These are phyloP conservation scores for Phymastichus coffea DNA, from an alignment of 1,140 invertebrate genomes.

Conservation along the genomic window DNA sequence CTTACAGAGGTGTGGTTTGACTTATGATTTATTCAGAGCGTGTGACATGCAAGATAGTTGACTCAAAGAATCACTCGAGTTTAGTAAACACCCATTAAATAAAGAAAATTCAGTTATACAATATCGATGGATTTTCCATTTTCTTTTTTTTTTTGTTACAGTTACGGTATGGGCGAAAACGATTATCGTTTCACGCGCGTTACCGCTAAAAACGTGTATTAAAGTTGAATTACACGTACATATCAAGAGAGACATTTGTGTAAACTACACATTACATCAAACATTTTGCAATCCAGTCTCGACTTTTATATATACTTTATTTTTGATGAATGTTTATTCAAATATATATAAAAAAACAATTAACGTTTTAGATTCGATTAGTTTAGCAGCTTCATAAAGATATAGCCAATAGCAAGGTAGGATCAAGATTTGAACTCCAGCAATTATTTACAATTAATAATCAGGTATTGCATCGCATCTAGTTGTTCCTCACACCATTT, in stretches of 20 bases:
- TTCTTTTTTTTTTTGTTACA: conserved; percentile 26
- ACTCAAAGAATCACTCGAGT: conserved; percentile 32
- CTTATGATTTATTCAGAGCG: conserved; percentile 2
- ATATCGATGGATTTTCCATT: conserved; percentile 47
- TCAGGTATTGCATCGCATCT: conserved; percentile 29
- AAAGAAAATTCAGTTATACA: conserved; percentile 57
- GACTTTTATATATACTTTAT: conserved; percentile 18
- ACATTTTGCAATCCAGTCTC: conserved; percentile 34
- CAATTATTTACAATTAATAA: conserved; percentile 54
- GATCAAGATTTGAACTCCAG: conserved; percentile 53
- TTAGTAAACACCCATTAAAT: conserved; percentile 58
- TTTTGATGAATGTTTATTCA: conserved; percentile 23
- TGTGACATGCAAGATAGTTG: conserved; percentile 13
- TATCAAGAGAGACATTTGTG: conserved; percentile 26
- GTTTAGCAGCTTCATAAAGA: conserved; percentile 48
- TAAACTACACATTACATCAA: conserved; percentile 28
- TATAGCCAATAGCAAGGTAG: conserved; percentile 49
- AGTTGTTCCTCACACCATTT: conserved; percentile 31
- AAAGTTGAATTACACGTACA: conserved; percentile 28
- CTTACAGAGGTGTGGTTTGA: conserved; percentile 5
- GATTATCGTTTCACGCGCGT: conserved; percentile 11
- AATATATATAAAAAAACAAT: conserved; percentile 54
- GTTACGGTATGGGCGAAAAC: conserved; percentile 26
- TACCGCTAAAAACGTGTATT: conserved; percentile 13
- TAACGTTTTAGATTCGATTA: conserved; percentile 51